These are phyloP conservation scores for Eupithecia inturbata DNA, from an alignment of 2,888 invertebrate species.

Conservation along the genomic window DNA sequence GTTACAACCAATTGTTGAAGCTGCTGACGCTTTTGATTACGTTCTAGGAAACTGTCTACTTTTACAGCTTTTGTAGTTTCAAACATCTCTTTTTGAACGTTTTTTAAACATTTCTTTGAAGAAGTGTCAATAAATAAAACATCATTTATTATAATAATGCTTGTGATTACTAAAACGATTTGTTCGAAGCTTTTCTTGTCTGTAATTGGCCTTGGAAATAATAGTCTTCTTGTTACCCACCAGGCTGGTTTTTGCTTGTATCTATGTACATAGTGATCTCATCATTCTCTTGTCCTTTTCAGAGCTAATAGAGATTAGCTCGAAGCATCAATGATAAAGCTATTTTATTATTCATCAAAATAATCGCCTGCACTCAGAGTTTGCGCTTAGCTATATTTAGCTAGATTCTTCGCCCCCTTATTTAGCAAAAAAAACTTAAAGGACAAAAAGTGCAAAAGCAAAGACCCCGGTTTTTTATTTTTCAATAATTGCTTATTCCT, in stretches of 20 bases:
- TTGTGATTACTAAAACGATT: not conserved
- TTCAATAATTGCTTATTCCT: not conserved
- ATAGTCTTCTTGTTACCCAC: not conserved
- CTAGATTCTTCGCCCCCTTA: not conserved
- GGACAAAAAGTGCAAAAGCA: not conserved
- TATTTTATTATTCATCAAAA: not conserved
- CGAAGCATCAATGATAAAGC: not conserved
- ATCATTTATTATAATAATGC: not conserved
- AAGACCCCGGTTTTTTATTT: not conserved
- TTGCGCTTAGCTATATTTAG: not conserved
- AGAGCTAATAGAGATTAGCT: no score
- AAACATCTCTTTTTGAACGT: constrained; percentile 19
- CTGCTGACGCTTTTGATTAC: constrained; percentile 53
- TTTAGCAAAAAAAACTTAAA: not conserved
- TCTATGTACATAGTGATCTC: not conserved
- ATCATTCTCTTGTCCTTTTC: not conserved
- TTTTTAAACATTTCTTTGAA: constrained; percentile 1
- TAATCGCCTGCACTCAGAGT: not conserved
- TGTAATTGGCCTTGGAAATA: not conserved
- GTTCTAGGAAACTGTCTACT: constrained; percentile 60
- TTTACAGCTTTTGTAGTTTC: constrained; percentile 36
- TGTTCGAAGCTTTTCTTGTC: not conserved
- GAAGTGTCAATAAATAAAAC: not conserved
- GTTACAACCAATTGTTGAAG: constrained; percentile 55
- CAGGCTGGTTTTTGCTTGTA: not conserved